Evolutionary conservation across 2,888 invertebrate genomes (phyloP), one percentile per base, ranked within the genome.

Genomic region (Halictus ligatus): DNA sequence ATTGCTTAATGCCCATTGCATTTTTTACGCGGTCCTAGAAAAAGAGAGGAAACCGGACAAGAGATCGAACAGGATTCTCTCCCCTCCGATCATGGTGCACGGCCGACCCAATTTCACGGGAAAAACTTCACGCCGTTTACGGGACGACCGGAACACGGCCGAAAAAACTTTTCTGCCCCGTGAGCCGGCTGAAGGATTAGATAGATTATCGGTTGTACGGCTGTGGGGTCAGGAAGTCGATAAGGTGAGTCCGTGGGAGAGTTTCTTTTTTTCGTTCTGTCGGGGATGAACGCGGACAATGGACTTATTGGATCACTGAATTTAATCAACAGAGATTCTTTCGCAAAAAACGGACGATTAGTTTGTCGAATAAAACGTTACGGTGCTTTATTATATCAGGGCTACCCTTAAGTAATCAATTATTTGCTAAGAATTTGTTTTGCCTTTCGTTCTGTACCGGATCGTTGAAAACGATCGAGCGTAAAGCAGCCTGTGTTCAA

Each of bases 191-290:
- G 94, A 94, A 92, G 93, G 93, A 94, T 95, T 94, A 93, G 94
- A 94, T 94, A 92, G 93, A 95, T 95, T 94, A 95, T 93, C 92
- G 91, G 87, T 82, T 86, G 85, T 89, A 92, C 91, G 91, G 90
- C 74, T 46, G 69, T 40, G 71, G 84, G 86, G 83, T 80, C 71
- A 78, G 75, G 50, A 83, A 88, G 89, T 90, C 90, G 90, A 90
- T 89, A 90, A 89, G 82, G 82, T 80, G 69, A 79, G 75, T 50
- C 58, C 78, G 82, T 71, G 79, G 71, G 85, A 80, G 88, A 72
- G 80, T 48, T 21, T 46, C 29, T 88, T 87, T 88, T 82, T 81
- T 88, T 88, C 80, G 79, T 84, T 81, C 85, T 80, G 80, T 82
- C 86, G 78, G 84, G 80, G 84, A 80, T 78, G 81, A 67, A 54